Base-by-base conservation (phyloP, 2,113 vertebrate species). In the Rhodinocichla rosea region DNA sequence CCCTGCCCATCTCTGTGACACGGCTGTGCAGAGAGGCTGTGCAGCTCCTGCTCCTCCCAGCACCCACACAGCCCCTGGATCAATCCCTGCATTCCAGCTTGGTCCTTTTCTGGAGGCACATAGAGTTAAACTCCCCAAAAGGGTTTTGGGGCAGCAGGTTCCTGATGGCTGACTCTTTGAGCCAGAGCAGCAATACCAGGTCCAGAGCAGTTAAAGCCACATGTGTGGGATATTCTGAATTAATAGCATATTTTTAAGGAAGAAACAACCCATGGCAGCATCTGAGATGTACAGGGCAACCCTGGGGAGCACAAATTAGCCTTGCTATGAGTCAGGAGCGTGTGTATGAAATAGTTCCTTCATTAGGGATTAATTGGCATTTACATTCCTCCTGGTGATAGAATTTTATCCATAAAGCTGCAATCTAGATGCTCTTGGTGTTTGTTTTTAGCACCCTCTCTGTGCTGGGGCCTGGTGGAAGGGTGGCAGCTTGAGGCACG, bases 371-470 rank as follows among this genome's bases (percentile, higher is more conserved):
- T 90, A 83, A 95, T 76, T 89, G 77, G 40, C 21, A 0, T 83
- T 92, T 60, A 27, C 26, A 7, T 87, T 90, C 84, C 50, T 89
- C 55, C 68, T 85, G 82, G 42, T 73, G 57, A 44, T 47, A 47
- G 91, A 44, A 32, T 69, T 83, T 83, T 87, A 57, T 70, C 44
- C 70, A 1, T 35, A 10, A 77, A 82, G 82, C 89, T 83, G 84
- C 77, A n/a, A 1, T 92, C 75, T 17, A 20, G 93, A n/a, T 81
- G 47, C 73, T 76, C 35, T 52, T 26, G 5, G 1, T 47, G 85
- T 63, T 93, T 88, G 82, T 74, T 93, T 95, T 85, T n/a, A 83
- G 87, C 87, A 59, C 42, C 42, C 60, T 80, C 35, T 28, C 39
- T 33, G 63, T 1, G 42, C 82, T 47, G 9, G 53, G 70, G 82